These are phyloP conservation scores for Drosophila meridionalis DNA, from an alignment of 2,888 invertebrate genomes.

Conservation along the genomic window DNA sequence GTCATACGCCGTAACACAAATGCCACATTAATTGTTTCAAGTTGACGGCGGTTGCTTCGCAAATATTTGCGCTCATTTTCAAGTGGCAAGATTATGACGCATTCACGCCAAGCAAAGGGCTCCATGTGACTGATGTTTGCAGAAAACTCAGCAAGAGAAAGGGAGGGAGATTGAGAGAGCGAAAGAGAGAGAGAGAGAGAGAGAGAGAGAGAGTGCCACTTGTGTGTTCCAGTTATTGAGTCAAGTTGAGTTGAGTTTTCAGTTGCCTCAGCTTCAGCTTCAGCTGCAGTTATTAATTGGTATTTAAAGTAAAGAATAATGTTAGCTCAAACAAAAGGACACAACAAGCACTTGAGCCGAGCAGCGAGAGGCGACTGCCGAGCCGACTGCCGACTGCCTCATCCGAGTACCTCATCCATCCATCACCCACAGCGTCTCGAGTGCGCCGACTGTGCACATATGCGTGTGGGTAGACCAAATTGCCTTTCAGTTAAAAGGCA, in stretches of 20 bases:
- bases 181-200: neutral
- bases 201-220: conserved; percentile 51
- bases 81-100: conserved; percentile 81
- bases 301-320: conserved; percentile 81
- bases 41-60: conserved; percentile 66
- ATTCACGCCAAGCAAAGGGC: conserved; percentile 71
- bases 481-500: conserved; percentile 39
- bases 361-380: neutral
- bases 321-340: conserved; percentile 77
- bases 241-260: conserved; percentile 28
- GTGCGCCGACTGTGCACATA: conserved; percentile 50
- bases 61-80: conserved; percentile 77
- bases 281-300: conserved; percentile 81
- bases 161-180: neutral
- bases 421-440: conserved; percentile 80
- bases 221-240: conserved; percentile 75
- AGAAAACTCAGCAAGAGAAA: conserved; percentile 43
- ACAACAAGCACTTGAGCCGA: conserved; percentile 67
- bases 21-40: conserved; percentile 82
- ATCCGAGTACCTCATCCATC: conserved; percentile 65
- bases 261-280: conserved; percentile 41
- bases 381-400: conserved; percentile 1
- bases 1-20: conserved; percentile 79
- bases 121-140: conserved; percentile 61
- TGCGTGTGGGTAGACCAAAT: conserved; percentile 52